Percentiles rank a stretch among this genome's conserved stretches.
Evolutionary conservation across 2,113 vertebrate genomes (phyloP).

Genomic region (Zosterops hypoxanthus): DNA sequence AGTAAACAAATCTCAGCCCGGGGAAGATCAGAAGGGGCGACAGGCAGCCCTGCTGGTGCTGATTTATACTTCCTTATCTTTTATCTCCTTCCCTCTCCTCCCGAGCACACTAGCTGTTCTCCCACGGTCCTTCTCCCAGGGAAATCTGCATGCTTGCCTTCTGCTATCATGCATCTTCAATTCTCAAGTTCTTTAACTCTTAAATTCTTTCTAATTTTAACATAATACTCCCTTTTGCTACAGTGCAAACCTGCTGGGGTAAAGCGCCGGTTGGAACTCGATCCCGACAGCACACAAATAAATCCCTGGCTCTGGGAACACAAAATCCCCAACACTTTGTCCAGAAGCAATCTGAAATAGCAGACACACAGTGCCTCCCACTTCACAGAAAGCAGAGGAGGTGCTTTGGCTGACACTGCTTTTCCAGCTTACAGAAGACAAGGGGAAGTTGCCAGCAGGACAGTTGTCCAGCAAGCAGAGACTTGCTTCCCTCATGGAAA

Average conservation of each 20-base stretch:
- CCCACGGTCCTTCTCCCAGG: slow-evolving; percentile 31
- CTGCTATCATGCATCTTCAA: neutral
- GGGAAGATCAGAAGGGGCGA: slow-evolving; percentile 50
- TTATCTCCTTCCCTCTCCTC: slow-evolving; percentile 28
- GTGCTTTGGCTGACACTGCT: neutral
- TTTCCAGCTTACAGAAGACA: neutral
- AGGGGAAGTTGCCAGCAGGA: neutral
- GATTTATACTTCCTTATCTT: slow-evolving; percentile 56
- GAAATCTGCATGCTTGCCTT: neutral
- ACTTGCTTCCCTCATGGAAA: neutral
- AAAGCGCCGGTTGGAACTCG: neutral
- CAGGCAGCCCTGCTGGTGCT: neutral
- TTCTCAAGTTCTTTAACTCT: neutral
- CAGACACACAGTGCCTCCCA: neutral
- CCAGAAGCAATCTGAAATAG: neutral
- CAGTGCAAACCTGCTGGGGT: neutral
- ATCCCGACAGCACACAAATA: neutral
- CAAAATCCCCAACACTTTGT: neutral
- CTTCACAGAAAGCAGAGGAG: neutral
- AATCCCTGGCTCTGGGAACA: neutral
- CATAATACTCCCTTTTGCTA: neutral
- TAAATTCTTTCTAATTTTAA: neutral
- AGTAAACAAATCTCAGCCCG: slow-evolving; percentile 30
- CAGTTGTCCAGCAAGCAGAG: neutral
- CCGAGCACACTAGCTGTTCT: neutral